Conservation (phyloP, 2,113 vertebrate species). For the Amazona vittata region DNA sequence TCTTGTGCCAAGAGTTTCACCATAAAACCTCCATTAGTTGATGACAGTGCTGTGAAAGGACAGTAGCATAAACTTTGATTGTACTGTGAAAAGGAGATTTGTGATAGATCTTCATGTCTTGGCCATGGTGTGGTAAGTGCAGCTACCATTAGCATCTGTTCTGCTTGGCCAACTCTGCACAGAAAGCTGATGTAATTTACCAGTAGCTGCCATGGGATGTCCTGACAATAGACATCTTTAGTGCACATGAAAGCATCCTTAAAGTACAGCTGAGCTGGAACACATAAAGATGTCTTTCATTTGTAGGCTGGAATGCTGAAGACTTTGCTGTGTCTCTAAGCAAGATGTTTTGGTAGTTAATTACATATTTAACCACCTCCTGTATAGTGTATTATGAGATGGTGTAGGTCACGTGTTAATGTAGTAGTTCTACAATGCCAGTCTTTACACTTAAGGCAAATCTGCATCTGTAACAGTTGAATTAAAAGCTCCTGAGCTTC, state of each 20-base stretch:
- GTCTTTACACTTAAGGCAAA: neutral
- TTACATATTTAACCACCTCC: neutral
- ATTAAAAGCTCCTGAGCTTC: neutral
- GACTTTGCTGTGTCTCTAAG: neutral
- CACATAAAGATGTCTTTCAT: neutral
- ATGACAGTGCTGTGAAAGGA: neutral
- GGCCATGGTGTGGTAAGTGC: neutral
- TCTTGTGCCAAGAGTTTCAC: neutral
- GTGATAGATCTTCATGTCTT: neutral
- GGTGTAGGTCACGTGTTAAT: neutral
- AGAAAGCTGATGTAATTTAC: neutral
- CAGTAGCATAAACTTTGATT: neutral
- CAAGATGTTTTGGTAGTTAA: neutral
- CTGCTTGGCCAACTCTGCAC: neutral
- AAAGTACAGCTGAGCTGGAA: neutral
- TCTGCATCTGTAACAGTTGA: neutral
- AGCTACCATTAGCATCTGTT: neutral
- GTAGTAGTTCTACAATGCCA: neutral
- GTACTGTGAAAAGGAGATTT: neutral
- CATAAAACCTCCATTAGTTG: neutral
- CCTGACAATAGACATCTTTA: neutral
- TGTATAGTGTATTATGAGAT: neutral
- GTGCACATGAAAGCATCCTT: neutral
- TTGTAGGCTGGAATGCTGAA: neutral
- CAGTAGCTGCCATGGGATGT: neutral